These are phyloP conservation scores for Chymomyza caudatula DNA, from an alignment of 2,888 invertebrate genomes.

Conservation along the genomic window DNA sequence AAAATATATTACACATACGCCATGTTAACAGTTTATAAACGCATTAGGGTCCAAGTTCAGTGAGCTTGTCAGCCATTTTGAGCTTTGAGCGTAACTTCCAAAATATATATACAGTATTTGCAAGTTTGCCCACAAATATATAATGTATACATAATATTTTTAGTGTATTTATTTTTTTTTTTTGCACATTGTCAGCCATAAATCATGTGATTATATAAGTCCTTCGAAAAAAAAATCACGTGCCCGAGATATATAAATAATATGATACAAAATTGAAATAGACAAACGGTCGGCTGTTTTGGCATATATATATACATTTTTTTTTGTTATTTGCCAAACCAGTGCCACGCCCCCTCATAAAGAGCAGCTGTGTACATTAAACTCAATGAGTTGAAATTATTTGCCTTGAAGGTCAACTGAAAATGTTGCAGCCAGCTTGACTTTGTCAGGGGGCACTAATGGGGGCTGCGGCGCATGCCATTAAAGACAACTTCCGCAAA, in stretches of 20 bases:
- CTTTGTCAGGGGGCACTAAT: background rate
- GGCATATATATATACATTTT: background rate
- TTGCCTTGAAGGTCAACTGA: constrained; percentile 64
- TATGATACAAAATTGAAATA: constrained; percentile 24
- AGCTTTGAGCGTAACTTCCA: background rate
- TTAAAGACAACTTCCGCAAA: constrained; percentile 71
- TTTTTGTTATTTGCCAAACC: background rate
- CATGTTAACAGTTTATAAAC: constrained; percentile 70
- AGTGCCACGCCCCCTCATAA: constrained; percentile 24
- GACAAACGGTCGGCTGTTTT: constrained; percentile 11
- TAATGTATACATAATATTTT: constrained; percentile 9
- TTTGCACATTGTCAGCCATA: constrained; percentile 37
- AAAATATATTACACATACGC: constrained; percentile 55
- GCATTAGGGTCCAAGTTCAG: constrained; percentile 47
- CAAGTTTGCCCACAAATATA: constrained; percentile 22
- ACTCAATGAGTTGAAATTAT: constrained; percentile 72
- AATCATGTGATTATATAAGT: constrained; percentile 62
- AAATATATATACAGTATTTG: constrained; percentile 35
- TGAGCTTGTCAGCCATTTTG: background rate
- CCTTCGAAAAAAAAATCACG: constrained; percentile 38
- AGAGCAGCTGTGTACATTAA: constrained; percentile 58
- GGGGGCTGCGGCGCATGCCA: constrained; percentile 46
- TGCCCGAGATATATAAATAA: constrained; percentile 41
- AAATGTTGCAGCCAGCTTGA: background rate
- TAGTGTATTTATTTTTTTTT: constrained; percentile 14